Evolutionary conservation across 2,888 invertebrate genomes (phyloP).

Genomic region (Sphaeridia pumilis): DNA sequence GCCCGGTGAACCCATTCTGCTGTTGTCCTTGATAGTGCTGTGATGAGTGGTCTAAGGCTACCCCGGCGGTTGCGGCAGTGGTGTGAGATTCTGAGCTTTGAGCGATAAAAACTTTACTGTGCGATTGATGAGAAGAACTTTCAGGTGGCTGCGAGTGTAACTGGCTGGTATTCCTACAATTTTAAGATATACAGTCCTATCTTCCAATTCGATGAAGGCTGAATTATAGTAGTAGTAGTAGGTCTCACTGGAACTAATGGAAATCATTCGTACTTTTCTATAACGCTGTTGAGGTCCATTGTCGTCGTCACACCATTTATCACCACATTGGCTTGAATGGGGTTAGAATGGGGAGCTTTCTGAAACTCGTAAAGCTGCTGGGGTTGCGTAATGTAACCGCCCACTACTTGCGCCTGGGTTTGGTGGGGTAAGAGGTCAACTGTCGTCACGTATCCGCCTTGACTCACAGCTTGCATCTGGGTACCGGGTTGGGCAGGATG

Average conservation of each 20-base stretch:
- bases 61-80: too few species aligned
- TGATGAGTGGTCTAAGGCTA: background rate
- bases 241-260: slow-evolving; percentile 1
- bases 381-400: background rate
- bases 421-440: background rate
- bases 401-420: background rate
- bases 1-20: background rate
- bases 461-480: background rate
- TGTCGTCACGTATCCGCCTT: background rate
- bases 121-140: slow-evolving; percentile 1
- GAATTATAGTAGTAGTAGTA: background rate
- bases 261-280: slow-evolving; percentile 4
- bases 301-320: slow-evolving; percentile 1
- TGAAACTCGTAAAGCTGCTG: background rate
- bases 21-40: background rate
- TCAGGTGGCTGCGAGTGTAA: slow-evolving; percentile 1
- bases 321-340: slow-evolving; percentile 1
- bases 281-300: slow-evolving; percentile 5
- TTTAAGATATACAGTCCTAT: slow-evolving; percentile 1
- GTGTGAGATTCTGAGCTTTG: slow-evolving; percentile 2
- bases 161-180: slow-evolving; percentile 1
- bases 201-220: background rate
- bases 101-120: slow-evolving; percentile 4
- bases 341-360: background rate
- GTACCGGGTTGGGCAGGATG: background rate